Evolutionary conservation across 2,888 invertebrate species (phyloP), one percentile per base, ranked within the genome.

Genomic region (Drosophila parthenogenetica): DNA sequence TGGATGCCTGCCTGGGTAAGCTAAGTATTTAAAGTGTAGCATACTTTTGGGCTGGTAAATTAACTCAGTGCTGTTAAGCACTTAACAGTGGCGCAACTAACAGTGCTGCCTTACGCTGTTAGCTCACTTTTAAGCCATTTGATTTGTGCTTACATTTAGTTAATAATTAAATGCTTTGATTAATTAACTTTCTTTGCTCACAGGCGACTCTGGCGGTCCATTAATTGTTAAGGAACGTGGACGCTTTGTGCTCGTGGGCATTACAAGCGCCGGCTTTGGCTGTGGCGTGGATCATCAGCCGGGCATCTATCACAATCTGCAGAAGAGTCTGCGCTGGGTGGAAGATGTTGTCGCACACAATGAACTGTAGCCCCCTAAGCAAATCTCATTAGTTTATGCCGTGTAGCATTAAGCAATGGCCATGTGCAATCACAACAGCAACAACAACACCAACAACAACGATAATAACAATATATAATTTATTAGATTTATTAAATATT

Each of bases 281-380:
- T 97, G 97, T 89, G 97, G 96, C 0, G 96, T 96, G 13, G 95
- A 96, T 88, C 95, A 96, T 87, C 97, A 97, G 91, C 97, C 97
- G 0, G 97, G 97, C 32, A 97, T 97, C 81, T 97, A 97, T 92
- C 97, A 97, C 91, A 96, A 96, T 89, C 95, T 97, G 2, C 94
- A 94, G 79, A 93, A 94, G 81, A 96, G 96, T 5, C 93, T 94
- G 22, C 93, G 93, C 69, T 96, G 96, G 96, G 96, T 96, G 63
- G 93, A 93, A 73, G 93, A 93, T 16, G 92, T 95, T 58, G 93
- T 95, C 46, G 62, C 78, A 5, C 89, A 77, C 63, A 90, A 90
- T 54, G 79, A 76, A 50, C 62, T 69, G 29, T 88, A 90, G 68
- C 45, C 14, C 22, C 42, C 13, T 17, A 35, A 78, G 69, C 66